phyloP scores from a whole-genome alignment of 2,888 invertebrate genomes.

The Cantharis flavilabris region DNA sequence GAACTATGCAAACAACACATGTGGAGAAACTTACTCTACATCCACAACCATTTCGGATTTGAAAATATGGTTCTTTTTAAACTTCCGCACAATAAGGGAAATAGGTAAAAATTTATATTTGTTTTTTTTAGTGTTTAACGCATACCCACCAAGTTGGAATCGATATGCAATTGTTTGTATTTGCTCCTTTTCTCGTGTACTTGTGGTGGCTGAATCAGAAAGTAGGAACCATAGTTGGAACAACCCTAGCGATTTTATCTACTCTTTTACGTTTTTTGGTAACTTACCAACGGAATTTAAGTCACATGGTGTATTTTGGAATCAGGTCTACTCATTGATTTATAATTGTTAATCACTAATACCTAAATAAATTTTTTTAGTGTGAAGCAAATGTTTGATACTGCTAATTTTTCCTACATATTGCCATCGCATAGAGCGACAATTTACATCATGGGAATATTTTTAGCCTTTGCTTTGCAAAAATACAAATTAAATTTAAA shows the following conservation, averaged over 20 bases:
- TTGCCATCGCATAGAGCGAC: constrained; percentile 67
- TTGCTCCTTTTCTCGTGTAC: constrained; percentile 63
- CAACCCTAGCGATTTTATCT: constrained; percentile 57
- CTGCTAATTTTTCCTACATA: constrained; percentile 68
- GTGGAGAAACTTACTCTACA: constrained; percentile 70
- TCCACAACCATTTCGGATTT: constrained; percentile 71
- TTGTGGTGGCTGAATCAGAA: constrained; percentile 62
- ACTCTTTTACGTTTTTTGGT: constrained; percentile 64
- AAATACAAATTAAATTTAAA: constrained; percentile 20
- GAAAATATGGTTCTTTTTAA: constrained; percentile 63
- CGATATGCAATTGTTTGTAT: constrained; percentile 66
- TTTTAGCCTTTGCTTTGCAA: constrained; percentile 60
- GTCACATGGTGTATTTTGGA: constrained; percentile 68
- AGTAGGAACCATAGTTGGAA: constrained; percentile 55
- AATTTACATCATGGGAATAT: constrained; percentile 67
- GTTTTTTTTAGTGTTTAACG: constrained; percentile 61
- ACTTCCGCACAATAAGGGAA: background rate
- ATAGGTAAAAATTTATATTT: background rate
- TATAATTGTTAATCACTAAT: background rate
- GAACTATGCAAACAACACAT: constrained; percentile 66
- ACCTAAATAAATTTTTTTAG: constrained; percentile 49
- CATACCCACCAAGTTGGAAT: constrained; percentile 73
- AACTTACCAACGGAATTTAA: constrained; percentile 60
- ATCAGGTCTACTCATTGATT: constrained; percentile 60
- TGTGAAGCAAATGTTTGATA: constrained; percentile 64